Evolutionary conservation across 2,113 vertebrate species (phyloP), one percentile per base, ranked within the genome.

Genomic region (Pluvianellus socialis): DNA sequence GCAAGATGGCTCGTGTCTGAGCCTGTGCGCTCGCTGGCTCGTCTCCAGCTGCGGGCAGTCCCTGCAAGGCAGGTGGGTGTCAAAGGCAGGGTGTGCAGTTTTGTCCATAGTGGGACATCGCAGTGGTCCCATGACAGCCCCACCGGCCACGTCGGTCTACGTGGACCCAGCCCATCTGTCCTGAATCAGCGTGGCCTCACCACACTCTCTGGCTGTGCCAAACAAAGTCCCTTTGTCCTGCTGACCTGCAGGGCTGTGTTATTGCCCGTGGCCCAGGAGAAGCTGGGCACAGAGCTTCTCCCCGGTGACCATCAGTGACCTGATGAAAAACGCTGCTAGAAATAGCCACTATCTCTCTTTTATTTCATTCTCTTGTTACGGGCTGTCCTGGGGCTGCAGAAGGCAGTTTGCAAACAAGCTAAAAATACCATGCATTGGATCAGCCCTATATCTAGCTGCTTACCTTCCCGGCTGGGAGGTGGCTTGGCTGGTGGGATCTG

Each of bases 291-390:
- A 65, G 76, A 86, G n/a, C 75, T 85, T 4, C 58, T 79, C 72
- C 52, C 49, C 3, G 12, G 55, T 52, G n/a, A n/a, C n/a, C n/a
- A n/a, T n/a, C n/a, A 40, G 44, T 76, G 88, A 92, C 63, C 84
- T 76, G 71, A 45, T 95, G 93, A 86, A 93, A 93, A 95, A 11
- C 62, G 14, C 47, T 65, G 84, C 96, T 97, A 66, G 95, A 96
- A 97, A 97, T 92, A 96, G 90, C 81, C 70, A 28, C 62, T 10
- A 45, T 67, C 72, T 87, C 77, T 92, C 77, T 87, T 96, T 91
- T 86, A 65, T 91, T 96, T 88, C 17, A 0, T 93, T 92, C 94
- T 95, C 94, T 94, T 80, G 73, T 94, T 96, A 84, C 5, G 33
- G 50, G 23, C 79, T 89, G 77, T 86, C 84, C 62, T 73, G 81